Percentiles rank a stretch among this genome's conserved stretches.
phyloP scores from a whole-genome alignment of 2,888 invertebrate species.

The Xanthia togata region DNA sequence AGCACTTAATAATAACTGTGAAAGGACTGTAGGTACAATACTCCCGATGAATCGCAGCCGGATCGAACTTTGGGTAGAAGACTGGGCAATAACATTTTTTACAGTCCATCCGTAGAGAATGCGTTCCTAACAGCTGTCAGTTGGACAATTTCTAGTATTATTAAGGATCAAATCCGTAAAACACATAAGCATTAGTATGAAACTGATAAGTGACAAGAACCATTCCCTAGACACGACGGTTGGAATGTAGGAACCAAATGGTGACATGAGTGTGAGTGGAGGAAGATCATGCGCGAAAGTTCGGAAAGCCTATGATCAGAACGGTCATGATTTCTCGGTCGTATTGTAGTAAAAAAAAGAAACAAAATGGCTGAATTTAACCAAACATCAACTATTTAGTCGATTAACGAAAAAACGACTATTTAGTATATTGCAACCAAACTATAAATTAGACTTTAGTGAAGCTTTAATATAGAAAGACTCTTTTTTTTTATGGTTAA shows the following conservation, averaged over 20 bases:
- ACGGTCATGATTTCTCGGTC: not conserved
- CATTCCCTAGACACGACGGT: too few species aligned
- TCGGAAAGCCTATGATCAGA: not conserved
- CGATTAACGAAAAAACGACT: conserved; percentile 21
- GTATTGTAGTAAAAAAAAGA: not conserved
- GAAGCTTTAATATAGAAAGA: conserved; percentile 79
- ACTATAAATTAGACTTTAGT: conserved; percentile 60
- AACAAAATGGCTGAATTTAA: conserved; percentile 42
- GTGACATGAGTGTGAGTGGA: not conserved
- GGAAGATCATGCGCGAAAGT: not conserved
- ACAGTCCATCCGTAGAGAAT: not conserved
- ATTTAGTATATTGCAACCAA: conserved; percentile 44
- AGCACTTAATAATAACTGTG: not conserved
- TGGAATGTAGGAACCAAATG: not conserved
- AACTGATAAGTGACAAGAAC: too few species aligned
- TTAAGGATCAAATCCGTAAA: too few species aligned
- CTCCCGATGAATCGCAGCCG: not conserved
- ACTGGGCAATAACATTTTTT: too few species aligned
- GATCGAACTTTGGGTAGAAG: not conserved
- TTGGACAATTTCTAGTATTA: too few species aligned
- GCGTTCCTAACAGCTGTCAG: too few species aligned
- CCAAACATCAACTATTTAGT: conserved; percentile 27
- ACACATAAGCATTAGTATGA: too few species aligned
- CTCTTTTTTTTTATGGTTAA: conserved; percentile 64
- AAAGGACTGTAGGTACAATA: not conserved